Evolutionary conservation across 2,888 invertebrate species (phyloP).

Genomic region (Gonocerus acuteangulatus): DNA sequence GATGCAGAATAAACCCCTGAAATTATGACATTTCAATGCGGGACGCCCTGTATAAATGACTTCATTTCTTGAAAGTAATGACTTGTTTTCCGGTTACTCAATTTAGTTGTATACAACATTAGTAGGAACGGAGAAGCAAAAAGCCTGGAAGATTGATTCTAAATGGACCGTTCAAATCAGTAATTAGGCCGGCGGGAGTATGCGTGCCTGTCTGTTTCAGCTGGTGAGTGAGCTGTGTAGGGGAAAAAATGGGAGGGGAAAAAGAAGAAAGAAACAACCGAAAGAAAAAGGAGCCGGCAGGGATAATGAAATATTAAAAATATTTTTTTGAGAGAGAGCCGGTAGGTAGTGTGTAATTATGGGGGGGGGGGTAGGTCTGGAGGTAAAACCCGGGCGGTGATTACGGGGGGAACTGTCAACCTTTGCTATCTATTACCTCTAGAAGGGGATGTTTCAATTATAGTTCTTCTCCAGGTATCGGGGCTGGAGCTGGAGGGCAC

Average conservation of each 20-base stretch:
- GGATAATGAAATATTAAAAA: constrained; percentile 26
- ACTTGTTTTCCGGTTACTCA: no score
- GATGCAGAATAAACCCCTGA: no score
- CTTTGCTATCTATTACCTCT: constrained; percentile 12
- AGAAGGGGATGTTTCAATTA: constrained; percentile 18
- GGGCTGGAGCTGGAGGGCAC: background rate
- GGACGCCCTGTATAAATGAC: no score
- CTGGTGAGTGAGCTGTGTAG: background rate
- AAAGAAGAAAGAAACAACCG: background rate
- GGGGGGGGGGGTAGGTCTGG: background rate
- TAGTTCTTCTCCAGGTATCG: constrained; percentile 4
- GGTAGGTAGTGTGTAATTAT: constrained; percentile 8
- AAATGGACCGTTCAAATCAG: constrained; percentile 11
- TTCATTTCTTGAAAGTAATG: no score
- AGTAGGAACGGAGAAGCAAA: no score
- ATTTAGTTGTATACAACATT: no score
- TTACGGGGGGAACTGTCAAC: constrained; percentile 16
- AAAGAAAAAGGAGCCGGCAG: constrained; percentile 2
- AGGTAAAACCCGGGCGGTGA: constrained; percentile 2
- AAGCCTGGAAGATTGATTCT: constrained; percentile 16
- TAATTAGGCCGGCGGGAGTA: constrained; percentile 2
- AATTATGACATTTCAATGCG: no score
- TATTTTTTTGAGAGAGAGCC: constrained; percentile 10
- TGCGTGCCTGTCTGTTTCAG: background rate
- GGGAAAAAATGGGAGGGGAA: background rate